Evolutionary conservation across 2,113 vertebrate genomes (phyloP).

Genomic region (Carassius carassius): DNA sequence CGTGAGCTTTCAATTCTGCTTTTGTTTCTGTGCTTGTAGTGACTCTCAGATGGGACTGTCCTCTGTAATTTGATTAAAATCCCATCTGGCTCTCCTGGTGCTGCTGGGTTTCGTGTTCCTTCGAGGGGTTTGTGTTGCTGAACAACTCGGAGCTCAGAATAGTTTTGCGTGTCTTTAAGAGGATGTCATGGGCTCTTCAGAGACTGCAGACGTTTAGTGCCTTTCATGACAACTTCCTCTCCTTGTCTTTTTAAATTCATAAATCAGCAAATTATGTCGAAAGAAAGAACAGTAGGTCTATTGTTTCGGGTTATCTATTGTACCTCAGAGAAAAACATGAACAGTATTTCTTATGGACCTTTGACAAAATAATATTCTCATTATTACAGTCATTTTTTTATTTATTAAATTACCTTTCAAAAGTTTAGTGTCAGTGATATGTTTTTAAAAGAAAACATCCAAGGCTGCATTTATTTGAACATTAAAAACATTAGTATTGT

Average conservation of each 20-base stretch:
- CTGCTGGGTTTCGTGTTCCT: not conserved
- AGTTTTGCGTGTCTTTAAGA: not conserved
- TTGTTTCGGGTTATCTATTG: not conserved
- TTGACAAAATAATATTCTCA: not conserved
- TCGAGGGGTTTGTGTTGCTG: not conserved
- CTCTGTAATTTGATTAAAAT: not conserved
- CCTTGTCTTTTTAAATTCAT: not conserved
- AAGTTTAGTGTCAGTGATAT: not conserved
- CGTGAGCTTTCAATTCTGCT: not conserved
- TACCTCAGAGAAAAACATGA: not conserved
- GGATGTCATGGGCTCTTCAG: not conserved
- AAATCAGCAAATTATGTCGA: slow-evolving; percentile 1
- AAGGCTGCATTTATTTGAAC: not conserved
- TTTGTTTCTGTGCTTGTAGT: slow-evolving; percentile 3
- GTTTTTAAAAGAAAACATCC: not conserved
- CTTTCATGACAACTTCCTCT: not conserved
- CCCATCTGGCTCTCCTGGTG: not conserved
- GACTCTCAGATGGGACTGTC: not conserved
- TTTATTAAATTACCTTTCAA: not conserved
- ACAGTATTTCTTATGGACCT: not conserved
- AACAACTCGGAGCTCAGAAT: not conserved
- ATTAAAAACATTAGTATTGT: too few species aligned
- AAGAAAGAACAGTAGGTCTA: not conserved
- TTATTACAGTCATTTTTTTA: not conserved
- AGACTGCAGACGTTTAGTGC: not conserved